Percentiles rank a stretch among this genome's conserved stretches.
These are phyloP conservation scores for Odontocerum albicorne DNA, from an alignment of 2,888 invertebrate species.

Conservation along the genomic window DNA sequence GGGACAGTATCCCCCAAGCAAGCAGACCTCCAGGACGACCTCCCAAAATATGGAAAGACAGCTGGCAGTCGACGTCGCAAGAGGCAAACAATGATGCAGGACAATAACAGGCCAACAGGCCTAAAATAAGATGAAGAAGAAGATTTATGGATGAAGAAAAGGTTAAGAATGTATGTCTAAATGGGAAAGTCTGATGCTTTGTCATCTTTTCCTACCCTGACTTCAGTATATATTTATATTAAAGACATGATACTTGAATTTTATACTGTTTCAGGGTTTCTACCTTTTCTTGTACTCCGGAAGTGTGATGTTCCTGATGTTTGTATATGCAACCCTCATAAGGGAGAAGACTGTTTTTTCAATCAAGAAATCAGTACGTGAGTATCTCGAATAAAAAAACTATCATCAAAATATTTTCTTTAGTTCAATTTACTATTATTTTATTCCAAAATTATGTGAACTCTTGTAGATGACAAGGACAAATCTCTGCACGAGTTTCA, in stretches of 20 bases:
- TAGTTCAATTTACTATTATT: neutral
- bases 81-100: too few relatives aligned
- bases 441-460: conserved; percentile 6
- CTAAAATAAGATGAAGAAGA: too few relatives aligned
- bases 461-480: conserved; percentile 18
- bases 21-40: too few relatives aligned
- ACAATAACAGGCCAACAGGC: too few relatives aligned
- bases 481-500: conserved; percentile 1
- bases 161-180: too few relatives aligned
- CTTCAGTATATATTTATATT: too few relatives aligned
- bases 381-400: neutral
- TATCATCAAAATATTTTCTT: neutral
- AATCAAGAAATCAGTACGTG: conserved; percentile 14
- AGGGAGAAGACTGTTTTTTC: conserved; percentile 60
- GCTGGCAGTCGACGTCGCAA: too few relatives aligned
- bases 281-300: conserved; percentile 80
- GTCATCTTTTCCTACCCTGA: too few relatives aligned
- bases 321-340: conserved; percentile 68
- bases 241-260: neutral
- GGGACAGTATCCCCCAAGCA: too few relatives aligned
- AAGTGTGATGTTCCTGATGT: conserved; percentile 75
- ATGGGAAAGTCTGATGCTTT: too few relatives aligned
- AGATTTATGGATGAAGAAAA: too few relatives aligned
- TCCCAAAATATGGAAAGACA: too few relatives aligned
- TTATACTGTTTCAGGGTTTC: conserved; percentile 62